Percentiles rank a stretch among this genome's conserved stretches.
Evolutionary conservation across 2,113 vertebrate genomes (phyloP).

Genomic region (Hemicordylus capensis): DNA sequence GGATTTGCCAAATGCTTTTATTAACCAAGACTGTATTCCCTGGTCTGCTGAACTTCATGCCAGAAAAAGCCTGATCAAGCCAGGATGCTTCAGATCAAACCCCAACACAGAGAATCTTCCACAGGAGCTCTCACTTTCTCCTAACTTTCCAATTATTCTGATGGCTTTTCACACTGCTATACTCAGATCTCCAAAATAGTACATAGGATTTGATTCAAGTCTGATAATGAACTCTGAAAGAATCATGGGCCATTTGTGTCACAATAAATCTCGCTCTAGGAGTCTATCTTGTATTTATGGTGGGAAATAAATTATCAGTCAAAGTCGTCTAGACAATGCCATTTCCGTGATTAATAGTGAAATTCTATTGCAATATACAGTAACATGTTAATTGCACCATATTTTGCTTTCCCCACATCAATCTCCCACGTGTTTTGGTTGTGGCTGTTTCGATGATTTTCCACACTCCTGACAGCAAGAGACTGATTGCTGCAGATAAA

Average conservation of each 20-base stretch:
- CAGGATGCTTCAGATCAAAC: neutral
- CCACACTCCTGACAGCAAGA: neutral
- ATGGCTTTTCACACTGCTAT: rapidly evolving
- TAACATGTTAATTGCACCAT: neutral
- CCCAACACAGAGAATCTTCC: neutral
- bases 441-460: neutral
- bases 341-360: neutral
- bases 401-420: slow-evolving; percentile 9
- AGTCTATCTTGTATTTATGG: slow-evolving; percentile 1
- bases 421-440: neutral
- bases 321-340: neutral
- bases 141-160: neutral
- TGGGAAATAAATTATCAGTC: neutral
- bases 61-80: neutral
- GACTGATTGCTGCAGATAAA: neutral
- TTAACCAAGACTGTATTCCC: neutral
- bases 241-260: neutral
- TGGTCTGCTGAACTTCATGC: neutral
- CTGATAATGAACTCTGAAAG: slow-evolving; percentile 20
- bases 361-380: neutral
- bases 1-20: neutral
- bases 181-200: neutral
- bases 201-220: neutral
- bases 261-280: neutral
- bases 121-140: neutral